These are phyloP conservation scores for Thecocarcelia acutangulata DNA, from an alignment of 2,888 invertebrate genomes.

Conservation along the genomic window DNA sequence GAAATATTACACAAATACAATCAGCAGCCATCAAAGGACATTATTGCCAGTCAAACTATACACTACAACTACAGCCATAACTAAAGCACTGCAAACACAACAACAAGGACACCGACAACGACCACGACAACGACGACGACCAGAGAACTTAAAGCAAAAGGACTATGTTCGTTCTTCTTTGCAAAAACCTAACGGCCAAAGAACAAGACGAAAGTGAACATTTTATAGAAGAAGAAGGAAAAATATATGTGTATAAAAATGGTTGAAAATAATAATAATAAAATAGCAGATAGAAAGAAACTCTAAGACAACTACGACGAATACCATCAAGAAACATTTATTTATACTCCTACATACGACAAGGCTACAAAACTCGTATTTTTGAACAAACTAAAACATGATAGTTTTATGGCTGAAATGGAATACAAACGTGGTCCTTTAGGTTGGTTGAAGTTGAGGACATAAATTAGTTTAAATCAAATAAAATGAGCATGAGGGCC, in stretches of 20 bases:
- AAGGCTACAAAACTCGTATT: neutral
- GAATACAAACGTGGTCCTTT: slow-evolving; percentile 39
- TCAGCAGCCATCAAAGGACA: slow-evolving; percentile 72
- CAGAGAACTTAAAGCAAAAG: slow-evolving; percentile 44
- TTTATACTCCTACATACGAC: slow-evolving; percentile 41
- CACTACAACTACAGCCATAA: slow-evolving; percentile 34
- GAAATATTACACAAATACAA: slow-evolving; percentile 71
- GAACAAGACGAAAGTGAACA: slow-evolving; percentile 34
- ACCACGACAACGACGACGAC: slow-evolving; percentile 32
- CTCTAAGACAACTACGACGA: slow-evolving; percentile 45
- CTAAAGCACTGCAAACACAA: slow-evolving; percentile 28
- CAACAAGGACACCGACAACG: slow-evolving; percentile 11
- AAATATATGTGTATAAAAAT: slow-evolving; percentile 8
- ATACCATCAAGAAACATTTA: slow-evolving; percentile 50
- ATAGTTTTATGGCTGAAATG: slow-evolving; percentile 67
- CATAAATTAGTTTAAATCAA: slow-evolving; percentile 73
- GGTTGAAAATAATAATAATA: slow-evolving; percentile 60
- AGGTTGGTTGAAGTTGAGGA: slow-evolving; percentile 62
- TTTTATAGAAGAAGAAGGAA: slow-evolving; percentile 17
- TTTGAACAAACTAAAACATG: slow-evolving; percentile 58
- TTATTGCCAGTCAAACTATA: slow-evolving; percentile 70
- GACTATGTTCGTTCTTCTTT: slow-evolving; percentile 49
- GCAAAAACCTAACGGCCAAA: slow-evolving; percentile 31
- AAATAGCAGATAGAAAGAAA: slow-evolving; percentile 47
- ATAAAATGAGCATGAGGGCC: slow-evolving; percentile 72